Evolutionary conservation across 1,140 invertebrate genomes (phyloP).

Genomic region (Trigoniulus corallinus): DNA sequence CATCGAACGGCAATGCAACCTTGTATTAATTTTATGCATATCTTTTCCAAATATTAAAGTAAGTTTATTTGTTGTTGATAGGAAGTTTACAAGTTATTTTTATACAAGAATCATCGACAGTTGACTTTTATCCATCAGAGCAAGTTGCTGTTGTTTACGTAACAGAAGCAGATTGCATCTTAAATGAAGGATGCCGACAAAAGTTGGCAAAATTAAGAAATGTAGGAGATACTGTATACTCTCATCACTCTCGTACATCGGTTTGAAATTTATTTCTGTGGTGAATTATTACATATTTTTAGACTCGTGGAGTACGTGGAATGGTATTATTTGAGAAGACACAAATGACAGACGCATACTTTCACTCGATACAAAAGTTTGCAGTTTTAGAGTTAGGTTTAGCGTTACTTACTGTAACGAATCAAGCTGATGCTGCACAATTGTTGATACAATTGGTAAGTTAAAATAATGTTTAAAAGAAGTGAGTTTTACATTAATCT

Average conservation of each 20-base stretch:
- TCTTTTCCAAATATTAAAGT: too few species aligned
- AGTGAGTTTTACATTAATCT: background rate
- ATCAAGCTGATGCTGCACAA: background rate
- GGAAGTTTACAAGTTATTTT: too few species aligned
- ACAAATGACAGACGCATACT: background rate
- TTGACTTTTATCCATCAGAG: background rate
- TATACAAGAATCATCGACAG: background rate
- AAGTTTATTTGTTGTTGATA: too few species aligned
- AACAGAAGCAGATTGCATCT: background rate
- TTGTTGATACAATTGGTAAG: slow-evolving; percentile 3
- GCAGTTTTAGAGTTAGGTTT: slow-evolving; percentile 2
- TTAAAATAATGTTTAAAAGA: background rate
- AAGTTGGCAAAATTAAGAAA: background rate
- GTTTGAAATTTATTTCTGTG: background rate
- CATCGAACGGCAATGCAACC: too few species aligned
- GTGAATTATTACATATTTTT: background rate
- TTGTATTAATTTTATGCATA: too few species aligned
- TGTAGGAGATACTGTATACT: background rate
- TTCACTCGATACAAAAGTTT: slow-evolving; percentile 1
- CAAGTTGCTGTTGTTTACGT: background rate
- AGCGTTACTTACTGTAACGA: background rate
- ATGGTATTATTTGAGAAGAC: background rate
- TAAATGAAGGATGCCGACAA: background rate
- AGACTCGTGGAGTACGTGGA: background rate
- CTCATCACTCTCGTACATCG: background rate